Evolutionary conservation across 2,888 invertebrate species (phyloP).

Genomic region (Synanthedon myopaeformis): DNA sequence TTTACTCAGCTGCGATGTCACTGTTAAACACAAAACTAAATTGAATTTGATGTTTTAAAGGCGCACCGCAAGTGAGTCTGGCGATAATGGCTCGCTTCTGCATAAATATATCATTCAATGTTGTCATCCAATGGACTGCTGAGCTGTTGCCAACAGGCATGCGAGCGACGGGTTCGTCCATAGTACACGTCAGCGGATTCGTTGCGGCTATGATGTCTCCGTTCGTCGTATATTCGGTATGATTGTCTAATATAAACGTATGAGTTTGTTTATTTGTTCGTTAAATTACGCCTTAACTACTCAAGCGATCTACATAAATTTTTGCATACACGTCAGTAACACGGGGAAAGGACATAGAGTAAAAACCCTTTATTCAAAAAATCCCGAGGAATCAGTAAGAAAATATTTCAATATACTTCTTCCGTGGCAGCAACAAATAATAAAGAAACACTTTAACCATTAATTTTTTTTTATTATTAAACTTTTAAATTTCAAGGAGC

Average conservation of each 20-base stretch:
- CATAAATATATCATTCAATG: constrained; percentile 61
- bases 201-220: constrained; percentile 49
- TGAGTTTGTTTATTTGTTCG: too few relatives aligned
- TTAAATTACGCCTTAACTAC: too few relatives aligned
- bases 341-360: too few relatives aligned
- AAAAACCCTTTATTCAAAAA: too few relatives aligned
- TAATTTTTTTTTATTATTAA: not conserved
- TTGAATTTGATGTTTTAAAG: constrained; percentile 14
- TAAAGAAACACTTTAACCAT: too few relatives aligned
- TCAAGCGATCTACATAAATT: too few relatives aligned
- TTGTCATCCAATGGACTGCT: constrained; percentile 54
- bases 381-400: too few relatives aligned
- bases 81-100: constrained; percentile 54
- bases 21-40: not conserved
- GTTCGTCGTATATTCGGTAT: constrained; percentile 53
- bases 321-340: too few relatives aligned
- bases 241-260: constrained; percentile 3
- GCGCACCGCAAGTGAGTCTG: constrained; percentile 40
- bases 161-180: constrained; percentile 50
- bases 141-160: constrained; percentile 57
- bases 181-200: constrained; percentile 58
- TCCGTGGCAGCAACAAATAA: not conserved
- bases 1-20: not conserved
- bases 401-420: too few relatives aligned
- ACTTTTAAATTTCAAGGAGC: constrained; percentile 26